Evolutionary conservation across 2,888 invertebrate genomes (phyloP), one percentile per base, ranked within the genome.

Genomic region (Clistopyga incitator): DNA sequence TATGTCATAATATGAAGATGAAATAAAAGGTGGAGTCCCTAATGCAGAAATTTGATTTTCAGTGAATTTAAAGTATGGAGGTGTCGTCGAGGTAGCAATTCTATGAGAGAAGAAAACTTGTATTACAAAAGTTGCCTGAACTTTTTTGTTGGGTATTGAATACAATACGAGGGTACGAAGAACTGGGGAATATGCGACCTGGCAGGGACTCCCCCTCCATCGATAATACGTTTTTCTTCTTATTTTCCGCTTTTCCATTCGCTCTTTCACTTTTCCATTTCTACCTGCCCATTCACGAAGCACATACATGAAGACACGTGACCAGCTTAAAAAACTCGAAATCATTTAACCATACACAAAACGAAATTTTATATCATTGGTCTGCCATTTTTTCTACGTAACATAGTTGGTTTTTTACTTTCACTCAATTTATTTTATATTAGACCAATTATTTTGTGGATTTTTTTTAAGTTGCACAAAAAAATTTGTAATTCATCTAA

Each of bases 81-180:
- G 38, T 18, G n/a, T 2, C 61, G 18, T 18, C 18, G 61, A 42
- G 20, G 10, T 68, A 25, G 11, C 47, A 72, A 72, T 61, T 67
- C 59, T 52, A 50, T 82, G 80, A 78, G 64, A 54, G 70, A 56
- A 81, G 82, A 71, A 84, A 85, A 86, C 84, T 86, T 86, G 82
- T 86, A 86, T 86, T 82, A 85, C 72, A 68, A 86, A 86, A 86
- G 82, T 85, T 86, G 80, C 20, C 56, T 20, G 29, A 79, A 78
- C 47, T 59, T 61, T 52, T 67, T 56, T 54, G n/a, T 45, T 56
- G 29, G 15, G n/a, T 18, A 45, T 34, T 67, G 38, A 56, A 45
- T 71, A 23, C 47, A 59, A 68, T 59, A 68, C 29, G 59, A 59
- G 34, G 68, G 25, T 47, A 29, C 29, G 67, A 52, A 45, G 52